Percentiles rank a stretch among this genome's conserved stretches.
phyloP scores from a whole-genome alignment of 2,888 invertebrate species.

The Andrena bicolor region DNA sequence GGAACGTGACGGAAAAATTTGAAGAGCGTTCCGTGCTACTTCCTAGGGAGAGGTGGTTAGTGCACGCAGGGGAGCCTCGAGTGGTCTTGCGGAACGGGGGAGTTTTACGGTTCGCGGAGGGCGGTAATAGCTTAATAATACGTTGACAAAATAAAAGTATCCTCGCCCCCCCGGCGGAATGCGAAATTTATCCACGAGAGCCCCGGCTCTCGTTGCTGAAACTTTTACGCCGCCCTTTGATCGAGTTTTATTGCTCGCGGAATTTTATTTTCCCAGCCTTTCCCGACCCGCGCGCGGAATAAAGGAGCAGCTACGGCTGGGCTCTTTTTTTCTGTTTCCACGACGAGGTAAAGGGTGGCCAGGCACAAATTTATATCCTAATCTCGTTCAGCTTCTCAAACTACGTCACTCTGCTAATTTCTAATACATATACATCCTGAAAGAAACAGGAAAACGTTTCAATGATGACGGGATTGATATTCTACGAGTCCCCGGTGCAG shows the following conservation, averaged over 20 bases:
- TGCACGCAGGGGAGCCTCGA: conserved; percentile 11
- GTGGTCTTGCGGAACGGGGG: conserved; percentile 18
- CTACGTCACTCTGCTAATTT: neutral
- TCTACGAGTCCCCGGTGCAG: neutral
- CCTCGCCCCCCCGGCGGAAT: neutral
- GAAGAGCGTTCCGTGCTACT: conserved; percentile 16
- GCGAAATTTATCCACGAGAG: conserved; percentile 25
- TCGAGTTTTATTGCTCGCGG: conserved; percentile 33
- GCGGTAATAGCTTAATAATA: conserved; percentile 46
- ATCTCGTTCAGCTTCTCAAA: neutral
- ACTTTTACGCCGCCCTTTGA: conserved; percentile 39
- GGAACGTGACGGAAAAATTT: conserved; percentile 24
- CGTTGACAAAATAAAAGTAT: conserved; percentile 45
- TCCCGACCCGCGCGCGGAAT: neutral
- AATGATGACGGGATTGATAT: neutral
- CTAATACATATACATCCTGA: too few relatives aligned
- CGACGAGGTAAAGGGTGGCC: neutral
- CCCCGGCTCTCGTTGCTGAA: neutral
- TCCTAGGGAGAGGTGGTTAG: neutral
- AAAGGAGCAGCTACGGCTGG: neutral
- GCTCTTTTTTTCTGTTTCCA: neutral
- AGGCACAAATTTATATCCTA: neutral
- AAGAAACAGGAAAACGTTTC: too few relatives aligned
- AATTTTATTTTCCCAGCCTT: conserved; percentile 31
- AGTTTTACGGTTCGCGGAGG: conserved; percentile 42